Conservation (phyloP, 2,888 invertebrate genomes). For the Himalopsyche japonica region DNA sequence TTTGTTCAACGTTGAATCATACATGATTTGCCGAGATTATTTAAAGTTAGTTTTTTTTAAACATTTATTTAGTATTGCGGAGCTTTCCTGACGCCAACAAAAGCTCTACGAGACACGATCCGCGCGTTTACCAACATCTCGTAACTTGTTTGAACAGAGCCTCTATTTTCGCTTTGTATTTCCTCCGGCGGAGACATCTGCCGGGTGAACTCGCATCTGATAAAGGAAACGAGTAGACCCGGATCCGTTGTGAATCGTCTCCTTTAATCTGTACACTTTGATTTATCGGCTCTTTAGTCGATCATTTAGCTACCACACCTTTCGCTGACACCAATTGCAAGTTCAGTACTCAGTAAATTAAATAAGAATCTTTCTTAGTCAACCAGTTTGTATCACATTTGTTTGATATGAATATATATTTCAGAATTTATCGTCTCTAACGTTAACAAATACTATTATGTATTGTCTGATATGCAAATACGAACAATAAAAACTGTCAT, state of each 20-base stretch:
- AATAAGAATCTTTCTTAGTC: too few relatives aligned
- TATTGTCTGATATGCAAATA: too few relatives aligned
- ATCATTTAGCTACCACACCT: not conserved
- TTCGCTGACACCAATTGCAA: too few relatives aligned
- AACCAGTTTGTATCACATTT: too few relatives aligned
- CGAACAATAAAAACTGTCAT: too few relatives aligned
- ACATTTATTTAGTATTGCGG: not conserved
- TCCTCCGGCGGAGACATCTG: not conserved
- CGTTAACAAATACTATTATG: too few relatives aligned
- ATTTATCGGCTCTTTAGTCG: not conserved
- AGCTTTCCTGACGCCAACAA: not conserved
- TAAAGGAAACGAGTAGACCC: not conserved
- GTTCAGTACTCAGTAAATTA: too few relatives aligned
- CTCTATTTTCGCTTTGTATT: not conserved
- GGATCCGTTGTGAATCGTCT: not conserved
- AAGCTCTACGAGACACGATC: not conserved
- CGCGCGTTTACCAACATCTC: not conserved
- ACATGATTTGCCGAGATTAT: not conserved
- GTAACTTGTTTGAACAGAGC: not conserved
- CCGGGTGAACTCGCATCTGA: not conserved
- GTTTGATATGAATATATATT: too few relatives aligned
- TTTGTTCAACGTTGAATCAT: too few relatives aligned
- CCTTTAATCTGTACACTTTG: not conserved
- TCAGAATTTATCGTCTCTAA: too few relatives aligned
- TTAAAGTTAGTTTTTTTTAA: not conserved